Base-by-base conservation (phyloP, 1,140 invertebrate species). In the Episyrphus balteatus region DNA sequence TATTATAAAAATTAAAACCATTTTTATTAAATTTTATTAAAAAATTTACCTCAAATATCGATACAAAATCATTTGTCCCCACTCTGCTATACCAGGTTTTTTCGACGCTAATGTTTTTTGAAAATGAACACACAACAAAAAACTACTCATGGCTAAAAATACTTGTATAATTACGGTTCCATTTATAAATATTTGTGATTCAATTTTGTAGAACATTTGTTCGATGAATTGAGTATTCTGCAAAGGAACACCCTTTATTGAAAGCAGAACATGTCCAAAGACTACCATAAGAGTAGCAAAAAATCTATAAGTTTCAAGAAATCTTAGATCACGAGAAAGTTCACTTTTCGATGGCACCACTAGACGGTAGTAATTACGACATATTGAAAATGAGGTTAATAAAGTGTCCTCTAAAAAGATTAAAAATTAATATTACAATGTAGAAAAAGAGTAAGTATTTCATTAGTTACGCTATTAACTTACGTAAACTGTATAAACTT, bases 131-230 rank as follows among this genome's bases (percentile, higher is more conserved):
- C 71, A 69, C 10, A 76, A 55, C 5, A 77, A 55, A 52, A 76
- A 75, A 10, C 67, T 67, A 42, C 73, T 74, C 59, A 77, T 74
- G 0, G 71, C 61, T 49, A 77, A 74, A 58, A 75, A 77, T 3
- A 73, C 72, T 50, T 73, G 70, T 9, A 75, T 72, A 5, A 73
- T 58, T 7, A 70, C 51, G 17, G 50, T 69, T 14, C 75, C 75
- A 50, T 75, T 76, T 50, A 70, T 70, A 0, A 75, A 50, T 6
- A 76, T 53, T 0, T 56, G 50, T 0, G 55, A 44, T 43, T 55
- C 54, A 9, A 59, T 48, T 14, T 26, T 47, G 37, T 53, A 55
- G 0, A 58, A 52, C 42, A 58, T 56, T 38, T 54, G 48, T 39
- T 68, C 65, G 37, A 54, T 63, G 44, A 52, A 62, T 40, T 67